These are phyloP conservation scores for Escarpia spicata DNA, from an alignment of 2,888 invertebrate genomes.

Conservation along the genomic window DNA sequence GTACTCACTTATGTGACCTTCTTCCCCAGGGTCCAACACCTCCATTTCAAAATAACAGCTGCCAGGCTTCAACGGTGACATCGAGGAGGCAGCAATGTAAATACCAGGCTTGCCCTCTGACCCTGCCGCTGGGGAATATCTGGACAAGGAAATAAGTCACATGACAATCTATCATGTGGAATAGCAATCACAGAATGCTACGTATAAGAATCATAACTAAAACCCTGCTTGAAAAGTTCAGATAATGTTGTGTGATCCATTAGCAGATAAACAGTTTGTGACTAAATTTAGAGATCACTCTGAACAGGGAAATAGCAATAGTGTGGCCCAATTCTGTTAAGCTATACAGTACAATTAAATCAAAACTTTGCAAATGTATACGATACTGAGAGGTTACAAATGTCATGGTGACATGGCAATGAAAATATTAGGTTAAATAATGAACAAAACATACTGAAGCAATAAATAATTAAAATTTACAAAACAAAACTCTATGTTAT, in stretches of 20 bases:
- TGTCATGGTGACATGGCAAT: too few species aligned
- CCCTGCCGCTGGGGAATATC: constrained; percentile 59
- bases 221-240: too few species aligned
- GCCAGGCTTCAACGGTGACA: constrained; percentile 51
- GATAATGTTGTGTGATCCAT: not conserved
- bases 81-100: constrained; percentile 60
- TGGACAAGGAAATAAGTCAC: constrained; percentile 26
- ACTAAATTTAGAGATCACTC: not conserved
- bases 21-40: constrained; percentile 61
- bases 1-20: constrained; percentile 58
- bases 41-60: constrained; percentile 65
- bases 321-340: not conserved
- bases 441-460: too few species aligned
- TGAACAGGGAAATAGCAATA: not conserved
- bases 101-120: constrained; percentile 61
- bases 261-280: not conserved
- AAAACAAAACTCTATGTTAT: too few species aligned
- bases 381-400: too few species aligned
- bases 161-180: too few species aligned
- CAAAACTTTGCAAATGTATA: not conserved
- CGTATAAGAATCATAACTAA: too few species aligned
- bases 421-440: too few species aligned
- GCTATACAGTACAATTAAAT: not conserved
- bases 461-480: too few species aligned
- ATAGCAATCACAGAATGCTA: too few species aligned